Evolutionary conservation across 2,888 invertebrate species (phyloP).

Genomic region (Drosophila neotestacea): DNA sequence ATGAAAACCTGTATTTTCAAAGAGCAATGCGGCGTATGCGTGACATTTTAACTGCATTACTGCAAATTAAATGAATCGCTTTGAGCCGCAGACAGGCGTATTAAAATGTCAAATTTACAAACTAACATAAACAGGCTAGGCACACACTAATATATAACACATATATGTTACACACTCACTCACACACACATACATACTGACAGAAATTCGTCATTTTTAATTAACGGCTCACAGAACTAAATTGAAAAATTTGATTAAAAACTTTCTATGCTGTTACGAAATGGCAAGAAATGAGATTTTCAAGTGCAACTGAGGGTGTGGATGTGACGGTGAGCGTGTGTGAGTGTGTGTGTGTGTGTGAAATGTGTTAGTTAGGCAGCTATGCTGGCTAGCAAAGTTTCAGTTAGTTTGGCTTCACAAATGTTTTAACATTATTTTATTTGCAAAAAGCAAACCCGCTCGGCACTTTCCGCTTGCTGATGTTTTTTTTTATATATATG

Average conservation of each 20-base stretch:
- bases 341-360: slow-evolving; percentile 18
- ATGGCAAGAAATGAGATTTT: slow-evolving; percentile 65
- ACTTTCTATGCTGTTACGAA: slow-evolving; percentile 58
- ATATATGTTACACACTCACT: slow-evolving; percentile 5
- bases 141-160: neutral
- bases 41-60: slow-evolving; percentile 43
- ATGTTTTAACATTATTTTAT: slow-evolving; percentile 78
- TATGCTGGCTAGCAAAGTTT: slow-evolving; percentile 60
- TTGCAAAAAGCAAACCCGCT: slow-evolving; percentile 58
- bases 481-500: slow-evolving; percentile 1
- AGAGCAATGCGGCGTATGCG: slow-evolving; percentile 52
- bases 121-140: slow-evolving; percentile 43
- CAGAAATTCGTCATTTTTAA: slow-evolving; percentile 64
- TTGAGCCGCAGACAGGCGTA: slow-evolving; percentile 40
- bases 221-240: slow-evolving; percentile 74
- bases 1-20: slow-evolving; percentile 10
- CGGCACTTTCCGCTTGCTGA: slow-evolving; percentile 47
- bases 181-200: slow-evolving; percentile 17
- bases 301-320: slow-evolving; percentile 57
- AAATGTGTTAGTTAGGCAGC: slow-evolving; percentile 32
- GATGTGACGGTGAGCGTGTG: slow-evolving; percentile 17
- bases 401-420: slow-evolving; percentile 76
- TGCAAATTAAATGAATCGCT: slow-evolving; percentile 60
- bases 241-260: slow-evolving; percentile 81
- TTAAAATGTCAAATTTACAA: slow-evolving; percentile 54